Evolutionary conservation across 2,888 invertebrate species (phyloP), one percentile per base, ranked within the genome.

Genomic region (Chouioia cunea): DNA sequence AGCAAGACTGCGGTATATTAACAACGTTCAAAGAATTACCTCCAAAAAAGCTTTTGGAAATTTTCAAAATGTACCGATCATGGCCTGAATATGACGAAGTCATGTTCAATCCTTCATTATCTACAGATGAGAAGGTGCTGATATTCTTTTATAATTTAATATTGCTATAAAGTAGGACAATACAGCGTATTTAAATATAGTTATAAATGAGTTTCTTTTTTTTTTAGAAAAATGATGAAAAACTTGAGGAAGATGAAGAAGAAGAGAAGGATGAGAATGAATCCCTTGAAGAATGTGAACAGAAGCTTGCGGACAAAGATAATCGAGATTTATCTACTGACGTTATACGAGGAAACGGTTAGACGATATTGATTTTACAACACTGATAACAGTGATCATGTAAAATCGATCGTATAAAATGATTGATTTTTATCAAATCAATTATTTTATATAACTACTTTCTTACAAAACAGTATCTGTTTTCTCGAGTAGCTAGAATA

Each of bases 1-100:
- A 83, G 43, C 60, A 43, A 6, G 88, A 91, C 74, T 89, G 92
- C 77, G 90, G 89, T 68, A 92, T 94, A 76, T 93, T 89, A 79
- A 93, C 93, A 0, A 88, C 90, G 82, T 93, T 93, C 81, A 90
- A 91, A 0, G 91, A 93, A 77, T 86, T 94, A 8, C 88, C 82
- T 56, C 89, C 93, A 0, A 79, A 82, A 56, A 89, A 93, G 82
- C 88, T 92, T 78, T 79, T 93, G 15, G 87, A 90, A 12, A 82
- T 94, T 2, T 94, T 92, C 79, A 88, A 88, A 77, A 86, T 88
- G 85, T 91, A 88, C 74, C 70, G 46, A 60, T 76, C 80, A 0
- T 81, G 75, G 74, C 79, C 79, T 14, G 77, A 75, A 46, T 76
- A 73, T 27, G 62, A 73, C 16, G 56, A 65, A n/a, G 52, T 60